Evolutionary conservation across 2,888 invertebrate genomes (phyloP), one percentile per base, ranked within the genome.

Genomic region (Leptogaster cylindrica): DNA sequence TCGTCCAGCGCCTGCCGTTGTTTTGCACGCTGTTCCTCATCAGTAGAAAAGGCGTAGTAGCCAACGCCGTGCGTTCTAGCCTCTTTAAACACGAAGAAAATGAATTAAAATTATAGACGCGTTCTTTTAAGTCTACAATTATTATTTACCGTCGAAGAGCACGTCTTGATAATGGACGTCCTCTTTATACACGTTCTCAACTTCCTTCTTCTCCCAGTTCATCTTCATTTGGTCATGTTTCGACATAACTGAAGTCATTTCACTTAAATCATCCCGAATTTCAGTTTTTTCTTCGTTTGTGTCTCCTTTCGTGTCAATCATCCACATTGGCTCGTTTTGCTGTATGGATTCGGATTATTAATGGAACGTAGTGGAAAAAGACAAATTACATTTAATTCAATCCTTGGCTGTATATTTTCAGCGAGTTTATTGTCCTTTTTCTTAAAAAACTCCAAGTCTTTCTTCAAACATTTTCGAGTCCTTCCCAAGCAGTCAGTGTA

Each of bases 81-180:
- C 87, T 97, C 97, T 89, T 31, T 31, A 10, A 31, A 31, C 31
- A 31, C 8, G 31, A 10, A 31, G 10, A 31, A 31, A 31, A 10
- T 31, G 10, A 31, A 31, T 6, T 31, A 10, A 31, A 31, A 31
- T 31, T 31, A 7, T 31, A 31, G n/a, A 7, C 8, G 31, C 31
- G 10, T 31, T 31, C 8, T 31, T 31, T 31, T 7, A 10, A 7
- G 31, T n/a, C n/a, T n/a, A n/a, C n/a, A n/a, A n/a, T n/a, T n/a
- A 23, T 10, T 0, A 79, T 80, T 78, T 78, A 91, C 91, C 92
- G 80, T 94, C 91, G 80, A 91, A 95, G 66, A 93, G 84, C 61
- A 97, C 85, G 82, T 97, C 95, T 80, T 95, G 92, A 77, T 97
- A 97, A 82, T 97, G 96, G 58, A 94, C 85, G 80, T 91, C 85